These are phyloP conservation scores for Neogale vison DNA, from an alignment of 2,113 vertebrate genomes.

Conservation along the genomic window DNA sequence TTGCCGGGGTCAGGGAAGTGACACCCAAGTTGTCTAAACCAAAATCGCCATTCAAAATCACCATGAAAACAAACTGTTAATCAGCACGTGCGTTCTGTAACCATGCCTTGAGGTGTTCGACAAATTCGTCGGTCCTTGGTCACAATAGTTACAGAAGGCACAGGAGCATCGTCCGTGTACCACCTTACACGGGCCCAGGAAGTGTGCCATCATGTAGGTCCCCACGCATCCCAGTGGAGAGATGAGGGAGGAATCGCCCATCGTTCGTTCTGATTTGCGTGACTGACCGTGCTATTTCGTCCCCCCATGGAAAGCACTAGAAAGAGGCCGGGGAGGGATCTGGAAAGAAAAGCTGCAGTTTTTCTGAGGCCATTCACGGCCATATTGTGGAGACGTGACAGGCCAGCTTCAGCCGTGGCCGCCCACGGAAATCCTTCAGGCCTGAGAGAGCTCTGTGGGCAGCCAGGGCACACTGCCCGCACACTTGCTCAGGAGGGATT, in stretches of 20 bases:
- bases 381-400: not conserved
- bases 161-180: not conserved
- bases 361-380: not conserved
- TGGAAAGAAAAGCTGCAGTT: not conserved
- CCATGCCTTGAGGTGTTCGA: not conserved
- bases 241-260: not conserved
- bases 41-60: slow-evolving; percentile 15
- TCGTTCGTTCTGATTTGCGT: not conserved
- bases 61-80: not conserved
- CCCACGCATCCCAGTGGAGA: not conserved
- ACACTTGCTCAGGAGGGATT: not conserved
- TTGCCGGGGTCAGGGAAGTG: not conserved
- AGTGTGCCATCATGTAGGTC: not conserved
- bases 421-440: not conserved
- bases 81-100: not conserved
- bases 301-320: not conserved
- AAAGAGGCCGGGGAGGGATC: not conserved
- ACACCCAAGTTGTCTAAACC: not conserved
- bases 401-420: not conserved
- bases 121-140: not conserved
- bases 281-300: not conserved
- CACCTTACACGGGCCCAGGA: not conserved
- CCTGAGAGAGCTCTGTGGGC: not conserved
- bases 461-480: not conserved
- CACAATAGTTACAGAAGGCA: not conserved